Conservation (phyloP, 2,797 vertebrate genomes). For the Mus caroli region DNA sequence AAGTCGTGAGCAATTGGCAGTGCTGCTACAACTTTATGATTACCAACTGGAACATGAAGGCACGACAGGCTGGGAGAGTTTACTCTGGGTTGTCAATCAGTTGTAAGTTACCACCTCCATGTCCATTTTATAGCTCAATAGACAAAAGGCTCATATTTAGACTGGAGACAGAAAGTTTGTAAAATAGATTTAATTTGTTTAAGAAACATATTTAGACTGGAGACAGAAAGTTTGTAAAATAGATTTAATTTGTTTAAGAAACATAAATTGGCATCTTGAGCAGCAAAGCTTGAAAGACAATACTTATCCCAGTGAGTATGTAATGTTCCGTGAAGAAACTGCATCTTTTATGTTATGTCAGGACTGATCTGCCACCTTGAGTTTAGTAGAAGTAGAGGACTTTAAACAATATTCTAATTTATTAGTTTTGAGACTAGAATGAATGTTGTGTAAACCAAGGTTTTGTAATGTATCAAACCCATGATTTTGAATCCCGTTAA, state of each 20-base stretch:
- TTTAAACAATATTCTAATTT: conserved; percentile 13
- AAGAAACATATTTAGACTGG: conserved; percentile 37
- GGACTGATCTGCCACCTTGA: not conserved
- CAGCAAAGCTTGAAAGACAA: not conserved
- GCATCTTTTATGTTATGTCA: not conserved
- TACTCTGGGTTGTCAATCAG: conserved; percentile 99
- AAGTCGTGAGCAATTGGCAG: conserved; percentile 95
- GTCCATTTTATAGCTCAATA: not conserved
- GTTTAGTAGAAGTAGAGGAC: not conserved
- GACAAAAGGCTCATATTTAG: conserved; percentile 14
- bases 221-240: conserved; percentile 19
- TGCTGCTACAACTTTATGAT: conserved; percentile 96
- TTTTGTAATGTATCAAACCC: not conserved
- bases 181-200: conserved; percentile 48
- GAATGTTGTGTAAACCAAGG: not conserved
- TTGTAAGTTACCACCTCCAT: conserved; percentile 91
- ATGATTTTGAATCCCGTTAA: conserved; percentile 34
- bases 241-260: conserved; percentile 5
- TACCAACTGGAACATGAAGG: conserved; percentile 98
- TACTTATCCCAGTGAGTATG: not conserved
- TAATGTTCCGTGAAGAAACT: not conserved
- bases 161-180: not conserved
- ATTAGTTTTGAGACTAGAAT: conserved; percentile 26
- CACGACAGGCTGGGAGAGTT: conserved; percentile 98
- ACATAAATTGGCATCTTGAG: conserved; percentile 2